Base-by-base conservation (phyloP, 2,113 vertebrate genomes). In the Artemisiospiza belli region DNA sequence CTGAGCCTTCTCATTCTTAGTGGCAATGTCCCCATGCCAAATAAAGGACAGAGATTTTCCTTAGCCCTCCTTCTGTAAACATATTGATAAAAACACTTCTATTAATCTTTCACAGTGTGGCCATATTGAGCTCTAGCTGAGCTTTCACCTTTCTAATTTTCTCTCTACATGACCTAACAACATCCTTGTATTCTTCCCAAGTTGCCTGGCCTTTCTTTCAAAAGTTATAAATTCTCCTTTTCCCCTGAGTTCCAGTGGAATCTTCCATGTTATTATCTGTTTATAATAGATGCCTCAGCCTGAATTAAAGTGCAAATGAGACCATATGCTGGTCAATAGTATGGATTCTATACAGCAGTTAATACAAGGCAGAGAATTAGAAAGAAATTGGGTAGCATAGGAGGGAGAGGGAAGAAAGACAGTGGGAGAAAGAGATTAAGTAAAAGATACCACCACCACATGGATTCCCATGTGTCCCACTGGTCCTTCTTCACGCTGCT, bases 391-490 rank as follows among this genome's bases (percentile, higher is more conserved):
- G 5, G 3, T 19, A 7, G 9, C 8, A 28, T 8, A 12, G 6
- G 0, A 11, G 25, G 14, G 4, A 23, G 20, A 59, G 17, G 4
- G 9, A 27, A 55, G 17, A 73, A 46, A 54, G 19, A 74, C n/a
- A 33, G 23, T 10, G 30, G 7, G 25, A 25, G 10, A 35, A 30
- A 59, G 44, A 51, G 7, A 68, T 27, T 31, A 44, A 68, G 14
- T 4, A 37, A 68, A 51, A 59, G 7, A 44, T 51, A 44, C 10
- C 37, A 52, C 11, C 21, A 59, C 6, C 9, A 15, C 0, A 0
- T 35, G 16, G 3, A 12, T 49, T 66, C 12, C 35, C 31, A 13
- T 31, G 25, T 67, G 24, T 49, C 6, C 43, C 2, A 1, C 43
- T 58, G 24, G 16, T 67, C 20, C 11, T 59, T 66, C 15, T 49